Percentiles rank a stretch among this genome's conserved stretches.
Conservation (phyloP, 2,797 vertebrate species). For the Artibeus lituratus region DNA sequence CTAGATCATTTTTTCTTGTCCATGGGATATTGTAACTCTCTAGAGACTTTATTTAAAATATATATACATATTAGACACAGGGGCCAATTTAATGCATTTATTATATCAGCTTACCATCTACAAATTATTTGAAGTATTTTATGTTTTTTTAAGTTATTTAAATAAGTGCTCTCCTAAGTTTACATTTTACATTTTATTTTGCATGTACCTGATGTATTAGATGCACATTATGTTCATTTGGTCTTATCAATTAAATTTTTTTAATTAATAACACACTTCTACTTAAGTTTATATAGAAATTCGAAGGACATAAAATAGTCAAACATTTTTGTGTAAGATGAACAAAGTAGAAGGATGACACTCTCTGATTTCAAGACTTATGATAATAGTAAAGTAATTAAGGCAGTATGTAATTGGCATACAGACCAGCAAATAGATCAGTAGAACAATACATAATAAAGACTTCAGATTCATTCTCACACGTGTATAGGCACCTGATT, state of each 20-base stretch:
- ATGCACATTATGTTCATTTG: background rate
- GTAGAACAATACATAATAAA: background rate
- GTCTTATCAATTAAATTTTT: background rate
- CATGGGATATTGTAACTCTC: background rate
- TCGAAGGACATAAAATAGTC: background rate
- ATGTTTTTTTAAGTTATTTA: background rate
- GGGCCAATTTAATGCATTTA: background rate
- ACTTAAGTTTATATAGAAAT: background rate
- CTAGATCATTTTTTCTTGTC: background rate
- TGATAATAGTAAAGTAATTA: background rate
- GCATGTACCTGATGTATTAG: background rate
- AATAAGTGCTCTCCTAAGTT: background rate
- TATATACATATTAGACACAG: background rate
- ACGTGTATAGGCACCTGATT: background rate
- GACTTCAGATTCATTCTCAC: background rate
- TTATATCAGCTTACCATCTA: background rate
- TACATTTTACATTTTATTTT: background rate
- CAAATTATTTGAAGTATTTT: background rate
- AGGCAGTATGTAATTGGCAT: background rate
- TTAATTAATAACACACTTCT: background rate
- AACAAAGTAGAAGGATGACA: background rate
- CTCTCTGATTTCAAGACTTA: background rate
- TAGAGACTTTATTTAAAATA: background rate
- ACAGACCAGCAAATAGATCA: background rate
- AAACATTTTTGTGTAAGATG: background rate